These are phyloP conservation scores for Cydia amplana DNA, from an alignment of 1,140 invertebrate species.

Conservation along the genomic window DNA sequence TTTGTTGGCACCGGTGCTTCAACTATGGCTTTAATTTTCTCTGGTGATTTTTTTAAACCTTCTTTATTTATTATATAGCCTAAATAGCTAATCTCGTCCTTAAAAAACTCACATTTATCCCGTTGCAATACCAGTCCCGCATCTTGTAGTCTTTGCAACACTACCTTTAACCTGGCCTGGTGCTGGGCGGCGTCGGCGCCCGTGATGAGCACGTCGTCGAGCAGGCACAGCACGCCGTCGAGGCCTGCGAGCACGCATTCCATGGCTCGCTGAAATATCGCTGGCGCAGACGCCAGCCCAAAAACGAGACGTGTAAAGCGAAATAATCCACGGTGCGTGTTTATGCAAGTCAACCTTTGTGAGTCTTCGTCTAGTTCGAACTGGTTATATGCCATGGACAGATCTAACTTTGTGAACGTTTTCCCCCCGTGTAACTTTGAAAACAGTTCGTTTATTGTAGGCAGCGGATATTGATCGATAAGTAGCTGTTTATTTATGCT, in stretches of 20 bases:
- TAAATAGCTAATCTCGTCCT: slow-evolving; percentile 50
- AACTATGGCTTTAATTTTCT: slow-evolving; percentile 58
- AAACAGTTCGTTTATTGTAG: slow-evolving; percentile 23
- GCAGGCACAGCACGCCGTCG: slow-evolving; percentile 35
- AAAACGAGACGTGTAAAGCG: slow-evolving; percentile 48
- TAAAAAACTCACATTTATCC: slow-evolving; percentile 54
- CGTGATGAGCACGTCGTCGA: slow-evolving; percentile 41
- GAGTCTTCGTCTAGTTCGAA: slow-evolving; percentile 44
- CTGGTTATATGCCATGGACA: slow-evolving; percentile 50
- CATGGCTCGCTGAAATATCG: slow-evolving; percentile 51
- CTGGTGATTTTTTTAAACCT: slow-evolving; percentile 55
- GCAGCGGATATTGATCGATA: slow-evolving; percentile 27
- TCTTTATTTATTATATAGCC: slow-evolving; percentile 51
- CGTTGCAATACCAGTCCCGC: slow-evolving; percentile 37
- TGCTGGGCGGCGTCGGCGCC: slow-evolving; percentile 42
- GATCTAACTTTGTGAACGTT: slow-evolving; percentile 48
- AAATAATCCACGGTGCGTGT: slow-evolving; percentile 53
- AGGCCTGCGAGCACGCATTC: slow-evolving; percentile 49
- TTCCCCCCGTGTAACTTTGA: slow-evolving; percentile 35
- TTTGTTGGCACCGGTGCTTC: slow-evolving; percentile 52
- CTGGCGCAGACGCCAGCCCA: slow-evolving; percentile 49
- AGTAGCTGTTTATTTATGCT: neutral
- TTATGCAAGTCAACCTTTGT: slow-evolving; percentile 46
- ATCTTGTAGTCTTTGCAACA: slow-evolving; percentile 35
- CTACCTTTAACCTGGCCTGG: slow-evolving; percentile 43